Base-by-base conservation (phyloP, 2,888 invertebrate genomes). In the Chalcosyrphus nemorum region DNA sequence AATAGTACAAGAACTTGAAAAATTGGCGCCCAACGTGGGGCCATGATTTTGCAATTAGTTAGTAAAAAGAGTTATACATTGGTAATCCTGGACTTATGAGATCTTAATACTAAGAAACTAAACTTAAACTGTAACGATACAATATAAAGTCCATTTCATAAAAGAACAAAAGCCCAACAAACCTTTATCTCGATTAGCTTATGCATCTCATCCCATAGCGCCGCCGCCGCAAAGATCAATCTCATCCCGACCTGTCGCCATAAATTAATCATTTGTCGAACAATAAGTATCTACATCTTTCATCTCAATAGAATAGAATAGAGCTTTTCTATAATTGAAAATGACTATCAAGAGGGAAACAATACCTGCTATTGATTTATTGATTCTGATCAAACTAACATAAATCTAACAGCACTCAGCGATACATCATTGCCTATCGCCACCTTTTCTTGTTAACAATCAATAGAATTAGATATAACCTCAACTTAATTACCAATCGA, bases 351-450 rank as follows among this genome's bases (percentile, higher is more conserved):
- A n/a, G n/a, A 13, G 0, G 17, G 47, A 56, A 70, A 75, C 45
- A 68, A 78, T 56, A 13, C 27, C 38, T 29, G n/a, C 29, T 6
- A 43, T 50, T 59, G 50, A 70, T 81, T 65, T 71, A 71, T 7
- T 6, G 27, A 57, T 52, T 32, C 32, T 11, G 52, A 68, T 43
- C 32, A 13, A 32, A 65, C 24, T 50, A 56, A 45, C 35, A 59
- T 65, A 76, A 52, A 70, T 71, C 50, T 63, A 45, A 43, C 57
- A 50, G 15, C 41, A 56, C 35, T 29, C 43, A 19, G 7, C 41
- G 15, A 74, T 68, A 75, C n/a, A 70, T 57, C 70, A 75, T 68
- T 17, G 29, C 19, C 32, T 43, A 45, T 63, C 61, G 32, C 29
- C 61, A 47, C 43, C 63, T 47, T 32, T 65, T 17, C 11, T 9